Evolutionary conservation across 2,888 invertebrate species (phyloP).

Genomic region (Acronicta aceris): DNA sequence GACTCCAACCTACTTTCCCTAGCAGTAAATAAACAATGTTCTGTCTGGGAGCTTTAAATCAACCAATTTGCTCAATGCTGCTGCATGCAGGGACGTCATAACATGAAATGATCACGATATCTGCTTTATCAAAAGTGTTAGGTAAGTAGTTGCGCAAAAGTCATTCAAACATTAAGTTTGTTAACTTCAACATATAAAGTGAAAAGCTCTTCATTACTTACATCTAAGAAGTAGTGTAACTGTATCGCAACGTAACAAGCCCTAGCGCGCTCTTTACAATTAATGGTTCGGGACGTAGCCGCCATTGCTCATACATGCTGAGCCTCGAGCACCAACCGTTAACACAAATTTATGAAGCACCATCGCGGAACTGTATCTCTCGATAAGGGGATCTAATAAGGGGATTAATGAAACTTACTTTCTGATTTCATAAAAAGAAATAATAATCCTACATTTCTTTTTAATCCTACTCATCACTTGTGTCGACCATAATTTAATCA

Average conservation of each 20-base stretch:
- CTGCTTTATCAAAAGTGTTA: background rate
- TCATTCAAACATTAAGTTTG: constrained; percentile 1
- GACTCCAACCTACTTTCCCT: constrained; percentile 49
- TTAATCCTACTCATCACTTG: no score
- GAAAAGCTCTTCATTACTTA: background rate
- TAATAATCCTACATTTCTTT: background rate
- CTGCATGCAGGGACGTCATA: constrained; percentile 7
- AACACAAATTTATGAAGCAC: constrained; percentile 15
- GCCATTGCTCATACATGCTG: constrained; percentile 33
- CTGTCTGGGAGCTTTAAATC: constrained; percentile 32
- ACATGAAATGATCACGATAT: constrained; percentile 19
- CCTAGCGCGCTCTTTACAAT: constrained; percentile 19
- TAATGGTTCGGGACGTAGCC: constrained; percentile 20
- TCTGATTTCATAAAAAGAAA: background rate
- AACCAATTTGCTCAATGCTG: constrained; percentile 5
- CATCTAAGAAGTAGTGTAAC: constrained; percentile 6
- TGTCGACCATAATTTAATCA: no score
- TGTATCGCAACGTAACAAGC: constrained; percentile 14
- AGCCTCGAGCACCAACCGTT: constrained; percentile 10
- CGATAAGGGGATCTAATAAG: background rate
- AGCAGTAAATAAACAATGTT: constrained; percentile 48
- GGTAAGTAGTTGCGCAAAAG: constrained; percentile 8
- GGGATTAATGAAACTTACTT: background rate
- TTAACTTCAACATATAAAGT: background rate
- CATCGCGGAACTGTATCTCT: background rate